Conservation (phyloP, 2,888 invertebrate genomes). For the Callyntrura sp. region DNA sequence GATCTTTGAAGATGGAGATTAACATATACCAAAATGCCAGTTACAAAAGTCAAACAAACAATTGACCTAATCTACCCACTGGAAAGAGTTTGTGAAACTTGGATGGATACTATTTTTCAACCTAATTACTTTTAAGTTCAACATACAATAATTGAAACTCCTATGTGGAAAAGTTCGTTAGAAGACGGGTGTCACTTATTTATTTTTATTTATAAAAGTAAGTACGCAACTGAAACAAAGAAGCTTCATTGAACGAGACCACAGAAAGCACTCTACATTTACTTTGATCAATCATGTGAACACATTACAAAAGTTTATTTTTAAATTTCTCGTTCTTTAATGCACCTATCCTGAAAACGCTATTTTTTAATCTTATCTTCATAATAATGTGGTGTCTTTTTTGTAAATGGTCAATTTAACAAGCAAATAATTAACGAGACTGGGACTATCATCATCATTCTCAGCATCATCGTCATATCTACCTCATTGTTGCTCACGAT, state of each 20-base stretch:
- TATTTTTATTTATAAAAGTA: too few relatives aligned
- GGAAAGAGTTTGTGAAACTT: not conserved
- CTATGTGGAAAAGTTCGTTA: too few relatives aligned
- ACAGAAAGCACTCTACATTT: too few relatives aligned
- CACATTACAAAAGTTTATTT: too few relatives aligned
- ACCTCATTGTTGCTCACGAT: slow-evolving; percentile 28
- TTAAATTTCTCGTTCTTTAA: too few relatives aligned
- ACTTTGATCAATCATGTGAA: too few relatives aligned
- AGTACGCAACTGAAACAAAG: too few relatives aligned
- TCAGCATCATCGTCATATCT: slow-evolving; percentile 41
- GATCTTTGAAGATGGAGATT: slow-evolving; percentile 62
- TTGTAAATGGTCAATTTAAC: slow-evolving; percentile 48
- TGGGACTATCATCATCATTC: slow-evolving; percentile 9
- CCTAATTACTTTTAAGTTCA: slow-evolving; percentile 57
- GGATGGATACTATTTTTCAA: slow-evolving; percentile 47
- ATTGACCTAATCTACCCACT: slow-evolving; percentile 63
- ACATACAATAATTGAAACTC: slow-evolving; percentile 3
- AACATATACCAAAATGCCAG: slow-evolving; percentile 32
- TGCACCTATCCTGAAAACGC: too few relatives aligned
- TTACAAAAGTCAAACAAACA: not conserved
- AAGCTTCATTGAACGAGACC: too few relatives aligned
- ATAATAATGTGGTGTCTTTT: not conserved
- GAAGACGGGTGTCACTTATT: too few relatives aligned
- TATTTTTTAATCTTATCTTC: not conserved
- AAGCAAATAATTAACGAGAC: slow-evolving; percentile 72